Base-by-base conservation (phyloP, 1,140 invertebrate genomes). In the Drosophila pruinosa region DNA sequence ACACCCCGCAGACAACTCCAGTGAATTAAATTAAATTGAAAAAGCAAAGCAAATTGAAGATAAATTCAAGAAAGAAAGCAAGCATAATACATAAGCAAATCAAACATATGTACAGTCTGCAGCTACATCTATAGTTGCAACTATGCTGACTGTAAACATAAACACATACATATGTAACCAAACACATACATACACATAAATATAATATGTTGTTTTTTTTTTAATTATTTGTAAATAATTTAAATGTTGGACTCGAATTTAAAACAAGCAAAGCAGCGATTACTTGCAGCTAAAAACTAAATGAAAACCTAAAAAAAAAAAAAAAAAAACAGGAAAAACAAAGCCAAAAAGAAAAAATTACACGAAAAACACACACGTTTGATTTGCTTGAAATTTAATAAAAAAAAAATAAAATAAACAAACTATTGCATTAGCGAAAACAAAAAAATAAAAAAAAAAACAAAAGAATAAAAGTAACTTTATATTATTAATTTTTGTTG, bases 241-340 rank as follows among this genome's bases (percentile, higher is more conserved):
- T 88, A 81, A 78, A 86, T 72, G 82, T 88, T 88, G 82, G 82
- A 86, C 81, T 86, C 81, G 81, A 86, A 86, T 86, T 86, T 86
- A 86, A 86, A 82, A 47, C 50, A 77, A 67, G 70, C 70, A 57
- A 72, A 68, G 53, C 68, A 65, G 69, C 59, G 64, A 57, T 48
- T 39, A 71, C 36, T 47, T 64, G 78, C 68, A 61, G 53, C 58
- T 57, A 72, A 78, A 78, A 71, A 48, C 43, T 62, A 78, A 65
- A 77, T n/a, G n/a, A n/a, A 68, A 63, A 67, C 14, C 31, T 54
- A 50, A 56, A 61, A 68, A 38, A 56, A 47, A 63, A 80, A 39
- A 50, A 58, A 59, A 17, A 17, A 63, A 43, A 50, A 48, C 10
- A 14, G n/a, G 24, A 48, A 22, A 58, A 67, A 58, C 63, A 58